Base-by-base conservation (phyloP, 2,797 vertebrate species). In the Hozukius guyotensis region DNA sequence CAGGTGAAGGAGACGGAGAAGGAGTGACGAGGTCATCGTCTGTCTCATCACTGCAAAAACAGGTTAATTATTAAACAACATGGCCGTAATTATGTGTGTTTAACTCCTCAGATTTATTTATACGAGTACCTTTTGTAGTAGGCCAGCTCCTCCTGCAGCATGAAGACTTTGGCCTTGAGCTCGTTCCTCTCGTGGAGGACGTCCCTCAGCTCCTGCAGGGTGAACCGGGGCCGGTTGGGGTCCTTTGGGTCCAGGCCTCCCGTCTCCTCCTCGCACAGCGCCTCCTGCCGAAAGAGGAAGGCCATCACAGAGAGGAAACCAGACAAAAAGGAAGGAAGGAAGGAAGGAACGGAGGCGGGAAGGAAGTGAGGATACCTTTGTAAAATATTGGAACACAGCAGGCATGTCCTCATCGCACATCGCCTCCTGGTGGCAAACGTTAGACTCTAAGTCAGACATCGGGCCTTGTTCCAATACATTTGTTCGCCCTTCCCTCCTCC, bases 161-260 rank as follows among this genome's bases (percentile, higher is more conserved):
- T 75, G 85, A 99, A 99, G 13, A 99, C 98, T 95, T 98, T 97
- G 66, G 99, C 96, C 92, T 99, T 99, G 66, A 99, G 94, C 83
- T 99, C 98, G 2, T 99, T 99, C 83, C 99, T 96, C 93, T 99
- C 99, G 0, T 99, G 99, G 16, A 99, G 96, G 66, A 99, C 99
- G 0, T 99, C 98, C 57, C 98, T 95, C 74, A 99, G 96, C 94
- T 99, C 99, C 92, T 99, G 99, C 79, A 99, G 94, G 0, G 99
- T 99, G 95, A 99, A 99, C 5, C 99, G 94, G 0, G 99, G 98
- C 3, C 98, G 95, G 89, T 96, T 98, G 1, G 98, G 97, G 87
- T 99, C 99, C 90, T 97, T 98, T 5, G 95, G 91, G 77, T 98
- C 98, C 88, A 96, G 29, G 52, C 91, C 92, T 3, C 85, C 92